Evolutionary conservation across 2,113 vertebrate genomes (phyloP), one percentile per base, ranked within the genome.

Genomic region (Archilochus colubris): DNA sequence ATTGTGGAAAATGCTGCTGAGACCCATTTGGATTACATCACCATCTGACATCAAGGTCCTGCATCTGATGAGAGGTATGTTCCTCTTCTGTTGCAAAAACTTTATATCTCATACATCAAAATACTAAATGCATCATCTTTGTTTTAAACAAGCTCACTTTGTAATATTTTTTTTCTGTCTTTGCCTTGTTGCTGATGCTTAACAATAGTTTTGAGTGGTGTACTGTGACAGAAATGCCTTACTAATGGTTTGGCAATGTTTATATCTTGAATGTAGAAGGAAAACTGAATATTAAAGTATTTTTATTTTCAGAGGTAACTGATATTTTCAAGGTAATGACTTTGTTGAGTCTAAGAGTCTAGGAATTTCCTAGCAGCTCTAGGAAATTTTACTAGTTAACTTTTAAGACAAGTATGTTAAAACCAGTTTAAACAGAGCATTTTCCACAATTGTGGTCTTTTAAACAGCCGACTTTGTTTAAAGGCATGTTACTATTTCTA

Each of bases 51-150:
- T 21, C 36, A 15, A 31, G 19, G 38, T 63, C 43, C 74, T 74
- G 58, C 64, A 78, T 57, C 83, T 89, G 48, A 33, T 50, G 55
- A 59, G 64, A 96, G 96, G 96, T 97, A 95, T 27, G 66, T 16
- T 50, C 88, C 22, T 68, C 9, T 15, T 27, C 14, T 13, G 8
- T 31, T 80, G 36, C 33, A 82, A 85, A 82, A 89, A 14, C 43
- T 10, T 16, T 13, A 1, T n/a, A 3, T 38, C 44, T 79, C 10
- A 0, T 31, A 23, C 16, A 61, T 40, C 72, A 51, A 68, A 79
- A 83, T 38, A 33, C 10, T 12, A n/a, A 63, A 8, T 0, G 0
- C 7, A 1, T 19, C 1, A 1, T 62, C 63, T 70, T 69, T 0
- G 2, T 73, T 78, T 70, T n/a, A 57, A 89, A 66, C 16, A 59